These are phyloP conservation scores for Agapornis canus DNA, from an alignment of 2,797 vertebrate genomes.

Conservation along the genomic window DNA sequence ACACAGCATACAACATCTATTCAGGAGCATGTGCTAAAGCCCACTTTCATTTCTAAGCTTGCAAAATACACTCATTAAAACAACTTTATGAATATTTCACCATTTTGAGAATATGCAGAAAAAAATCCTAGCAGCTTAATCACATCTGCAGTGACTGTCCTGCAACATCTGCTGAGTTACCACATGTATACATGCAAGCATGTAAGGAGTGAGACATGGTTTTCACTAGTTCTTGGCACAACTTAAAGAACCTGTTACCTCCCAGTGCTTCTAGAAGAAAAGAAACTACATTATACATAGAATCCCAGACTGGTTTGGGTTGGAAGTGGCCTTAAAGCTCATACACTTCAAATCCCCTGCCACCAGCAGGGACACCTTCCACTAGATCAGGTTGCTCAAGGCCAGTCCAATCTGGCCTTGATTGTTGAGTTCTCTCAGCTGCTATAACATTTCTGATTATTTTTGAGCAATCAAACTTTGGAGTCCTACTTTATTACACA, in stretches of 20 bases:
- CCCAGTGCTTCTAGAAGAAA: background rate
- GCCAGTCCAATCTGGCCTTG: background rate
- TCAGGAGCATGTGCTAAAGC: background rate
- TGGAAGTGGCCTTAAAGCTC: background rate
- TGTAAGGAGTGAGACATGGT: rapidly evolving
- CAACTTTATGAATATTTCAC: background rate
- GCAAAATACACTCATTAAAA: background rate
- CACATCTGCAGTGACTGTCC: background rate
- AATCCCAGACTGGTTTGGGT: background rate
- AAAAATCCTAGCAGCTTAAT: background rate
- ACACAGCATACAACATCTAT: background rate
- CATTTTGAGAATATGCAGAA: background rate
- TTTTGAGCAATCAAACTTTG: background rate
- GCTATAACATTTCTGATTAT: background rate
- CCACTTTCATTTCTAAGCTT: background rate
- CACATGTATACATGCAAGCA: rapidly evolving
- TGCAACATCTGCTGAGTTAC: background rate
- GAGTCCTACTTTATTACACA: background rate
- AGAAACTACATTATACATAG: no score
- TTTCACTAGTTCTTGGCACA: background rate
- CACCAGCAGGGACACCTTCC: background rate
- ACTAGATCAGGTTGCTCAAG: background rate
- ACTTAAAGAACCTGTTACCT: background rate
- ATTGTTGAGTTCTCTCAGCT: background rate
- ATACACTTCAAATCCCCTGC: background rate